phyloP scores from a whole-genome alignment of 2,113 vertebrate species.

The Agelaius tricolor region DNA sequence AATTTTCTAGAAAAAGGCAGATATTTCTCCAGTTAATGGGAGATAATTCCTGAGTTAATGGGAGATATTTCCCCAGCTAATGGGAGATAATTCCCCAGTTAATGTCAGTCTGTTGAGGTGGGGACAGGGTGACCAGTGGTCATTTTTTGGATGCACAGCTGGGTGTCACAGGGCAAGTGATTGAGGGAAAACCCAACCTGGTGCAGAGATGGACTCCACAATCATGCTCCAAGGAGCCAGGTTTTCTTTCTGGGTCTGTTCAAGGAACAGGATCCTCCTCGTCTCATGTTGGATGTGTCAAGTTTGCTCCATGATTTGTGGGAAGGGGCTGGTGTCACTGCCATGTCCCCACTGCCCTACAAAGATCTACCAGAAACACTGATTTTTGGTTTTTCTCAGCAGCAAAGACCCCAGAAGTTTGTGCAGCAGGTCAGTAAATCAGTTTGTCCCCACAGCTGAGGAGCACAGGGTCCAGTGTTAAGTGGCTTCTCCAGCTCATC shows the following conservation, averaged over 20 bases:
- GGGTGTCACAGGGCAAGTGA: not conserved
- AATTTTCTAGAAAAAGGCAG: slow-evolving; percentile 15
- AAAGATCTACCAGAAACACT: not conserved
- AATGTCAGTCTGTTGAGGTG: not conserved
- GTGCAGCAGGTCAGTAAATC: not conserved
- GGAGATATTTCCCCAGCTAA: not conserved
- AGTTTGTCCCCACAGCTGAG: not conserved
- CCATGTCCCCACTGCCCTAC: not conserved
- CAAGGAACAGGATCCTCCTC: not conserved
- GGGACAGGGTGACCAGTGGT: not conserved
- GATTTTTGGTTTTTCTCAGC: not conserved
- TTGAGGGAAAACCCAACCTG: not conserved
- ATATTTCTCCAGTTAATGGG: no score
- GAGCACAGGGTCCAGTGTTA: not conserved
- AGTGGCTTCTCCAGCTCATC: not conserved
- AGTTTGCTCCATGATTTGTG: not conserved
- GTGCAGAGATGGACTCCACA: not conserved
- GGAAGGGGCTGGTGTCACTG: not conserved
- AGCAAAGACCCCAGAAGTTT: not conserved
- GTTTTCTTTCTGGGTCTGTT: not conserved
- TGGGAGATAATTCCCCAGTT: not conserved
- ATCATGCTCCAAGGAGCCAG: not conserved
- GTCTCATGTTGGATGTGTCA: not conserved
- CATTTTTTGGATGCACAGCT: not conserved
- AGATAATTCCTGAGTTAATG: not conserved